Base-by-base conservation (phyloP, 2,797 vertebrate species). In the Trachops cirrhosus region DNA sequence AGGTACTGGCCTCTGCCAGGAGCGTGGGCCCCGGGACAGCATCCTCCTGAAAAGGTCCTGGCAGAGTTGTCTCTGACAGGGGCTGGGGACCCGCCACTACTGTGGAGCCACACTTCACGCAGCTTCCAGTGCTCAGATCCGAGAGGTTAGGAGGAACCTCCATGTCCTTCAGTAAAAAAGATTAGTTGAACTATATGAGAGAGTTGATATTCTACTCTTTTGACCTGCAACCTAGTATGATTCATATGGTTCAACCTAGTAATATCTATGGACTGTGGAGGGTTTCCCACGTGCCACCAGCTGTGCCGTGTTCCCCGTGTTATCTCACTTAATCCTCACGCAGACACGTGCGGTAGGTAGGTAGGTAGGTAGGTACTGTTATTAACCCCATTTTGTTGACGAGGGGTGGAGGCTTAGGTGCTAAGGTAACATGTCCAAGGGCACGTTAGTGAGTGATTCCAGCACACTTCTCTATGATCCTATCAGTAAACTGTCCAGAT, bases 1-100 rank as follows among this genome's bases (percentile, higher is more conserved):
- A 99, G 99, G 99, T 99, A 97, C 37, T 19, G 11, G 48, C 68
- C 19, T 19, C 75, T 78, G 67, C 71, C 2, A 0, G n/a, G 54
- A 14, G 41, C 95, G 89, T 9, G 73, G 34, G 64, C 6, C 34
- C 12, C 1, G 9, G 89, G 70, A 3, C 6, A 2, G 34, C 1
- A 1, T 48, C 15, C 59, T 92, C 80, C 48, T 11, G 64, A 22
- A 57, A 21, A 70, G 64, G 52, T 21, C 48, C 34, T 0, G 2
- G 32, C 14, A 6, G 59, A n/a, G 68, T 52, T 77, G 67, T 80
- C 34, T 0, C 34, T 32, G 39, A 24, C 29, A 41, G 70, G 34
- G 3, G 29, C 67, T 39, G 44, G 88, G 46, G 2, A 5, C 34
- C 48, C 7, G 19, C 32, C 52, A 8, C n/a, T 50, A 5, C 22